Evolutionary conservation across 2,113 vertebrate species (phyloP).

Genomic region (Rissa tridactyla): DNA sequence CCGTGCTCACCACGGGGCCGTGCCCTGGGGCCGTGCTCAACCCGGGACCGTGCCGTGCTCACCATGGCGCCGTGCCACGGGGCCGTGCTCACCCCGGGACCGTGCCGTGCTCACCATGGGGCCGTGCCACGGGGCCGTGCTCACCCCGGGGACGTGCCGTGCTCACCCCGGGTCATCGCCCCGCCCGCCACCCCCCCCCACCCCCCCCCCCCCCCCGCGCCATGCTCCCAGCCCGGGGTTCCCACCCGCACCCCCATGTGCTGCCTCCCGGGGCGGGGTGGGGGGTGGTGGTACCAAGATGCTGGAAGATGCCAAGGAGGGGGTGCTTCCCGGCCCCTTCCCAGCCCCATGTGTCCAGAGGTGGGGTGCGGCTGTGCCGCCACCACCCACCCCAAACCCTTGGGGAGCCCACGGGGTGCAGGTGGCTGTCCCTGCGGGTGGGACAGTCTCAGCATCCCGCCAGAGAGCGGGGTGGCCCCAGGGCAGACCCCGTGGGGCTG

Average conservation of each 20-base stretch:
- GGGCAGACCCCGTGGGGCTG: not conserved
- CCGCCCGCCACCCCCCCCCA: accelerated
- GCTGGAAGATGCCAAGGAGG: not conserved
- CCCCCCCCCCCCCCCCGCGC: not conserved
- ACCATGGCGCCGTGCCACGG: not conserved
- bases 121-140: not conserved
- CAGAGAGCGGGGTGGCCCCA: not conserved
- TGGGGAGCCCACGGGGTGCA: accelerated
- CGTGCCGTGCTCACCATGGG: not conserved
- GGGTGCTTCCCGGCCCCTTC: not conserved
- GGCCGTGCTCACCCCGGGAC: not conserved
- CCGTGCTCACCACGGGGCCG: not conserved
- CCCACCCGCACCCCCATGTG: not conserved
- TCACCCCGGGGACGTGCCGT: too few relatives aligned
- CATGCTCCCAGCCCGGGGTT: not conserved
- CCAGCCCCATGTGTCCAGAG: accelerated
- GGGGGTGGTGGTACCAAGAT: too few relatives aligned
- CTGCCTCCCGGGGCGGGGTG: not conserved
- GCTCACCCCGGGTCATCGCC: not conserved
- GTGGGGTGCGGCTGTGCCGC: not conserved
- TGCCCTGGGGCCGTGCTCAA: not conserved
- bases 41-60: not conserved
- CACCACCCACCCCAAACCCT: not conserved
- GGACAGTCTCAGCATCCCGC: not conserved
- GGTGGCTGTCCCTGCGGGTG: not conserved